Percentiles rank a stretch among this genome's conserved stretches.
phyloP scores from a whole-genome alignment of 2,797 vertebrate species.

The Chelon labrosus region DNA sequence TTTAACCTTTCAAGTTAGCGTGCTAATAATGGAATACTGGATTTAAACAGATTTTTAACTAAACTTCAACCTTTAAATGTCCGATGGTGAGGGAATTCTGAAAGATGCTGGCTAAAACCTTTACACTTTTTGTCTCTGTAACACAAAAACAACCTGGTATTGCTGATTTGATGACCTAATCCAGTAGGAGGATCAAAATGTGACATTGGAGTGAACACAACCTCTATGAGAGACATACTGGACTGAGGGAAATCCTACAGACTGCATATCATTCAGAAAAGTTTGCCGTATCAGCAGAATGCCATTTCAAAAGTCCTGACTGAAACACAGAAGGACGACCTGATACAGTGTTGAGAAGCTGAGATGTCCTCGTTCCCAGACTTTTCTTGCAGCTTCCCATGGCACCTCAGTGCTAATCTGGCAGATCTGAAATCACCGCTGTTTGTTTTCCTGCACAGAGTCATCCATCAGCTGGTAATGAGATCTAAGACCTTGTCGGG shows the following conservation, averaged over 20 bases:
- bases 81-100: neutral
- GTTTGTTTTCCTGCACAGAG: constrained; percentile 74
- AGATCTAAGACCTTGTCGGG: constrained; percentile 64
- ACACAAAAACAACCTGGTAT: too few relatives aligned
- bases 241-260: neutral
- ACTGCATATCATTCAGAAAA: too few relatives aligned
- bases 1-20: neutral
- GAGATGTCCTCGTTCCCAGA: constrained; percentile 61
- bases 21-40: neutral
- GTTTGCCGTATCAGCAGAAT: neutral
- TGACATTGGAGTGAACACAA: neutral
- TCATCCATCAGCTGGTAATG: constrained; percentile 72
- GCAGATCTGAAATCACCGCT: constrained; percentile 64
- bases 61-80: neutral
- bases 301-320: neutral
- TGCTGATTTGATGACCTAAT: too few relatives aligned
- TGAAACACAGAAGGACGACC: constrained; percentile 17
- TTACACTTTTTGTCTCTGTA: neutral
- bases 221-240: neutral
- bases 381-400: constrained; percentile 63
- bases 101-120: neutral
- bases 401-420: constrained; percentile 71
- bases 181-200: too few relatives aligned
- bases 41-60: neutral
- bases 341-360: constrained; percentile 38